Percentiles rank a stretch among this genome's conserved stretches.
Evolutionary conservation across 2,797 vertebrate genomes (phyloP).

Genomic region (Aeoliscus strigatus): DNA sequence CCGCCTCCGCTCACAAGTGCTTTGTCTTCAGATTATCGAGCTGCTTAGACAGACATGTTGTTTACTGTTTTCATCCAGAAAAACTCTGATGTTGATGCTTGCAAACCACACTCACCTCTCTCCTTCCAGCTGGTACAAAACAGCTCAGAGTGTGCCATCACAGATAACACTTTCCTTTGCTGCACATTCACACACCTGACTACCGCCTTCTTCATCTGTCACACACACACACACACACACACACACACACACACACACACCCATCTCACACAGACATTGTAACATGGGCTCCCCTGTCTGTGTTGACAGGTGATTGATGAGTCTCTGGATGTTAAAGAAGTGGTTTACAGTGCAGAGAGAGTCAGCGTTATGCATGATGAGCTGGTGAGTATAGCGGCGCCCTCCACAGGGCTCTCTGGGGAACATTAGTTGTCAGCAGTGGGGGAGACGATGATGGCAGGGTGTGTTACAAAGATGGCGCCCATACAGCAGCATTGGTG

Average conservation of each 20-base stretch:
- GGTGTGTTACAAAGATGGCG: constrained; percentile 26
- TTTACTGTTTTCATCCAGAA: constrained; percentile 27
- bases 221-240: constrained; percentile 10
- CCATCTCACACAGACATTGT: constrained; percentile 54
- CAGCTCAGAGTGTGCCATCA: constrained; percentile 52
- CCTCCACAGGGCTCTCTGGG: constrained; percentile 49
- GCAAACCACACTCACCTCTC: constrained; percentile 33
- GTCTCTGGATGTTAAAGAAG: constrained; percentile 95
- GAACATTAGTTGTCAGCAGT: constrained; percentile 42
- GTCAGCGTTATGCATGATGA: constrained; percentile 87
- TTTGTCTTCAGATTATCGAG: constrained; percentile 31
- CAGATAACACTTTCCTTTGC: constrained; percentile 37
- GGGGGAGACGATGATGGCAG: constrained; percentile 31
- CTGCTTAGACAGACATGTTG: constrained; percentile 33
- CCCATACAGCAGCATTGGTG: too few relatives aligned
- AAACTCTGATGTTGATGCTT: constrained; percentile 49
- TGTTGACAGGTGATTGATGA: constrained; percentile 95
- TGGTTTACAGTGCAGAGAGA: constrained; percentile 88
- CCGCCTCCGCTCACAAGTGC: constrained; percentile 38
- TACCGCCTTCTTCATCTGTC: constrained; percentile 21
- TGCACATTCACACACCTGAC: constrained; percentile 49
- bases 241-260: constrained; percentile 29
- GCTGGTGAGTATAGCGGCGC: constrained; percentile 82
- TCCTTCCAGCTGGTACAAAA: constrained; percentile 49
- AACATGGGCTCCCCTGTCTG: constrained; percentile 78